Base-by-base conservation (phyloP, 2,113 vertebrate species). In the Camarhynchus parvulus region DNA sequence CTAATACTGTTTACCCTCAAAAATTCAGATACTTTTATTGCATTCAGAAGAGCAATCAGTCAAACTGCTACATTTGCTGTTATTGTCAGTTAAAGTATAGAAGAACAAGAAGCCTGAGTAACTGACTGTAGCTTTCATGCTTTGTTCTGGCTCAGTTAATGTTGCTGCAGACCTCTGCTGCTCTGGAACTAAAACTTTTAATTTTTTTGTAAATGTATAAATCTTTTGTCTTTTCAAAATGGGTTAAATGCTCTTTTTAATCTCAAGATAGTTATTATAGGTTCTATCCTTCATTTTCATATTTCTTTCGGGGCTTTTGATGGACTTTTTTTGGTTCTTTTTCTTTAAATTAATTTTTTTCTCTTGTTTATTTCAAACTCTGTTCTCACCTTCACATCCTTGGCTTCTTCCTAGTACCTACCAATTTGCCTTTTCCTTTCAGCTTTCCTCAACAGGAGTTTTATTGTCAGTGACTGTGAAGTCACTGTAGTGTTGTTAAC, bases 241-340 rank as follows among this genome's bases (percentile, higher is more conserved):
- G 6, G 2, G 1, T 6, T 15, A 39, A 53, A 27, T 15, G 10
- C 4, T 55, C 4, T 37, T 42, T 66, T 66, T 62, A 1, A 8
- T 53, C 13, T 82, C 25, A 39, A 15, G 21, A 7, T 81, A 63
- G 7, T 77, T 61, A 33, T 39, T 70, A 11, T 23, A 33, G n/a
- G 56, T 33, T 49, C 46, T 78, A 0, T 46, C 28, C 5, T 90
- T 79, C 5, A 21, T 76, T 87, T 87, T 53, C 1, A 0, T 76
- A 13, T 31, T 72, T 82, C 2, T 50, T 82, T 50, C 15, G 22
- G 44, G 15, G 5, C 7, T 42, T 41, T 61, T 39, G 33, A 6
- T 69, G 11, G 5, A 50, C 35, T 9, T 22, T 39, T 37, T 24
- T 62, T 12, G 3, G 3, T 24, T 23, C 1, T 49, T 10, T 58